Percentiles rank a stretch among this genome's conserved stretches.
Conservation (phyloP, 2,888 invertebrate genomes). For the Isotomurus palustris region DNA sequence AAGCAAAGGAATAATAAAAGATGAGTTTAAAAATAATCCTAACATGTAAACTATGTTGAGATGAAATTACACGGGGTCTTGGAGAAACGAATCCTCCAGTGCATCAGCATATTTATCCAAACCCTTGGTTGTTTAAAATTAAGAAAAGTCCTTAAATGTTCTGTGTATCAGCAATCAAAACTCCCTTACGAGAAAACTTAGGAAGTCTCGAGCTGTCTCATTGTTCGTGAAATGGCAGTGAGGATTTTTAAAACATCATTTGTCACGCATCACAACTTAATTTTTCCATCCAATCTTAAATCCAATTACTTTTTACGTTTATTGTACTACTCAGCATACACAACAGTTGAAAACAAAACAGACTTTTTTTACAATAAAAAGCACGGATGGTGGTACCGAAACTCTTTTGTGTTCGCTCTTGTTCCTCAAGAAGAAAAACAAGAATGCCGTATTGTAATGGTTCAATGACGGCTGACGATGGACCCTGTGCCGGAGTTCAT, state of each 20-base stretch:
- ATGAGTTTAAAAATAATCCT: too few species aligned
- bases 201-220: conserved; percentile 11
- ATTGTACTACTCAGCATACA: conserved; percentile 21
- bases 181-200: conserved; percentile 4
- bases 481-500: neutral
- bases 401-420: conserved; percentile 4
- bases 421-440: neutral
- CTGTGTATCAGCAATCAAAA: conserved; percentile 1
- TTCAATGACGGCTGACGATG: conserved; percentile 4
- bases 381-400: conserved; percentile 4
- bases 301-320: conserved; percentile 44
- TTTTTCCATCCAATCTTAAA: conserved; percentile 42
- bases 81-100: too few species aligned
- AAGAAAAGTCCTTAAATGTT: too few species aligned
- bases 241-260: conserved; percentile 34
- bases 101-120: too few species aligned
- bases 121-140: too few species aligned
- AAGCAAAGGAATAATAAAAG: too few species aligned
- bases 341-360: conserved; percentile 16
- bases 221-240: conserved; percentile 15
- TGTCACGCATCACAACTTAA: conserved; percentile 45
- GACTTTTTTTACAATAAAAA: conserved; percentile 11
- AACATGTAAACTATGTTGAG: too few species aligned
- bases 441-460: neutral
- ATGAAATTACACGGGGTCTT: too few species aligned